phyloP scores from a whole-genome alignment of 1,140 invertebrate genomes.

The Schlechtendalia chinensis region DNA sequence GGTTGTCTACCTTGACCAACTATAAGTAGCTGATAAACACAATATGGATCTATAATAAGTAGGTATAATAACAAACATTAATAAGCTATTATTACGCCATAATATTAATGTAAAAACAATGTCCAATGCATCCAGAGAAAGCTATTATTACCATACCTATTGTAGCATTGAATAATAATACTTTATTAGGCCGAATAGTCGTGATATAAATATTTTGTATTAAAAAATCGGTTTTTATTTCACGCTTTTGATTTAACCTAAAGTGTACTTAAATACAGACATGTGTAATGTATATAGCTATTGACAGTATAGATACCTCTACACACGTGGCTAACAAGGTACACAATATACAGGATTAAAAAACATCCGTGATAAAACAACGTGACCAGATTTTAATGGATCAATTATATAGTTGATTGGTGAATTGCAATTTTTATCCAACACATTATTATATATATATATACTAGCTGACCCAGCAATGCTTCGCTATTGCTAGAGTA shows the following conservation, averaged over 20 bases:
- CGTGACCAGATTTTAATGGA: constrained; percentile 20
- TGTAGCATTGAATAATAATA: background rate
- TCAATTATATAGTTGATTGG: background rate
- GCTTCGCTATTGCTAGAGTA: too few relatives aligned
- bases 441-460: background rate
- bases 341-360: background rate
- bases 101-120: background rate
- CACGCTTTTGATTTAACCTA: background rate
- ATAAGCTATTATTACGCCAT: background rate
- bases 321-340: background rate
- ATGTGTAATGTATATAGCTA: background rate
- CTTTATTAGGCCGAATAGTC: too few relatives aligned
- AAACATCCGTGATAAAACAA: background rate
- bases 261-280: background rate
- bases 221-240: too few relatives aligned
- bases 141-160: constrained; percentile 3
- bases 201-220: too few relatives aligned
- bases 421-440: background rate
- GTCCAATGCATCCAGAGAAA: background rate
- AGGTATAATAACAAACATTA: background rate
- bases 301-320: background rate
- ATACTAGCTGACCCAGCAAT: too few relatives aligned
- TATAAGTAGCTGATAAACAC: background rate
- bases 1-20: constrained; percentile 27
- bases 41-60: background rate